Conservation (phyloP, 1,140 invertebrate species). For the Adelges cooleyi region DNA sequence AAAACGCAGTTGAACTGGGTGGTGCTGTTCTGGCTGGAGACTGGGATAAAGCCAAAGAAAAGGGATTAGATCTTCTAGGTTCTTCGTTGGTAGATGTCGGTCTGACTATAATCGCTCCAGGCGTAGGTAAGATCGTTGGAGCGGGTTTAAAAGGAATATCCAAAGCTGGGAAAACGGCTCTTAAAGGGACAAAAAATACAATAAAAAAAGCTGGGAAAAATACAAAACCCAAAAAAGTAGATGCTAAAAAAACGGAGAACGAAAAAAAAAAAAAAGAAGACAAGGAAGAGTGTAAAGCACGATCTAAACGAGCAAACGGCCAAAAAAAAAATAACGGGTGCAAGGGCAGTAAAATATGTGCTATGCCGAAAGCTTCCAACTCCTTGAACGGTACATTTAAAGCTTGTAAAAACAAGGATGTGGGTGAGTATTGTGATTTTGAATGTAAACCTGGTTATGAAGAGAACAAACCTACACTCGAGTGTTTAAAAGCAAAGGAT, state of each 20-base stretch:
- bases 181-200: neutral
- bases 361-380: neutral
- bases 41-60: conserved; percentile 26
- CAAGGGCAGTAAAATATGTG: neutral
- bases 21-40: conserved; percentile 23
- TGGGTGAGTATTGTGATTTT: neutral
- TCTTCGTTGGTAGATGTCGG: conserved; percentile 11
- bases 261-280: neutral
- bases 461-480: neutral
- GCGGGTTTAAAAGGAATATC: conserved; percentile 17
- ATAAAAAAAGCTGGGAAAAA: conserved; percentile 4
- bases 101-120: conserved; percentile 9
- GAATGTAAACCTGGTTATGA: neutral
- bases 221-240: conserved; percentile 11
- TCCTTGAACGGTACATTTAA: neutral
- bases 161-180: neutral
- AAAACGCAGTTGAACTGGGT: conserved; percentile 26
- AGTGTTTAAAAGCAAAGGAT: neutral
- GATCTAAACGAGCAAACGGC: neutral
- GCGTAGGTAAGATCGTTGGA: conserved; percentile 23
- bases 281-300: neutral
- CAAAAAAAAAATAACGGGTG: neutral
- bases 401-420: neutral
- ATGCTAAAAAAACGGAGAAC: neutral
- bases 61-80: conserved; percentile 17